Base-by-base conservation (phyloP, 2,888 invertebrate genomes). In the Eutolmus rufibarbis region DNA sequence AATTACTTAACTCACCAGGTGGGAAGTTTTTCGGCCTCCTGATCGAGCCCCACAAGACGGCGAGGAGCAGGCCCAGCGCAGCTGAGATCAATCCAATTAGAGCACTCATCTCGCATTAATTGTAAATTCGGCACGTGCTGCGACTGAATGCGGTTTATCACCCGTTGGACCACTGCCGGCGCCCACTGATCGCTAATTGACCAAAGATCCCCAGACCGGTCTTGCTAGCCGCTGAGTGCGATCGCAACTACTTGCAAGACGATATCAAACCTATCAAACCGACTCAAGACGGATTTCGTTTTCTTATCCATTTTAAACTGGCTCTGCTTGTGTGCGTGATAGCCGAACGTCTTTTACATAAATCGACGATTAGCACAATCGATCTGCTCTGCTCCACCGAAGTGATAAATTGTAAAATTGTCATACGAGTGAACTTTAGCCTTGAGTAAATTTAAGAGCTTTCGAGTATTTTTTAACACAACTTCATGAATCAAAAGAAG, bases 21-120 rank as follows among this genome's bases (percentile, higher is more conserved):
- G 88, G 88, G 78, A 86, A 88, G 43, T 85, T 86, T 8, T 23
- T 66, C 0, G 88, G 88, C 28, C 88, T 76, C 81, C 85, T 87
- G 7, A 82, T 79, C 19, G 84, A 85, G 28, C 4, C 23, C 23
- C 57, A 66, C 84, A 84, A n/a, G 23, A 40, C 57, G 5, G 84
- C 40, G 19, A 37, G 19, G 2, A 84, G 43, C 19, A 84, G 74
- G 66, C 57, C 19, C 12, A 84, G 19, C 19, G 66, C 84, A 14
- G 37, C 37, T 19, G 66, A 37, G 19, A 84, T 31, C 66, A 84
- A 16, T n/a, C 37, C 43, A 34, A 74, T 74, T 37, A 84, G 28
- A 84, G 23, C 74, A 74, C 84, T 84, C 84, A 84, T 84, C 16
- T 66, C 84, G 66, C 51, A 31, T 81, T 31, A 81, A 23, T 66